Conservation (phyloP, 2,888 invertebrate genomes). For the Drosophila mettleri region DNA sequence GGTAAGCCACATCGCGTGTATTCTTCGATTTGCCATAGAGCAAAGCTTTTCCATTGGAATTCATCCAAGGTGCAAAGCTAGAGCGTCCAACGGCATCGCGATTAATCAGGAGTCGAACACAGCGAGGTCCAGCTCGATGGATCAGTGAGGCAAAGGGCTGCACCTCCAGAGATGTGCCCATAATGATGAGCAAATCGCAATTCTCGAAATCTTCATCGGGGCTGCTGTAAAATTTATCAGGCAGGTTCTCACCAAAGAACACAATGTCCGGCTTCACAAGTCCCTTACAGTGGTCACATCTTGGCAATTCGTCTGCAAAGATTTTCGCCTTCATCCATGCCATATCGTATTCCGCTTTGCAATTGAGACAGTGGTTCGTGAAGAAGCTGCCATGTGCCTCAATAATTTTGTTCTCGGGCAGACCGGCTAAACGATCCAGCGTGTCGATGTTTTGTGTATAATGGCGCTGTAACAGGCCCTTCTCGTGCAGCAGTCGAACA, state of each 20-base stretch:
- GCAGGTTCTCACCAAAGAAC: constrained; percentile 97
- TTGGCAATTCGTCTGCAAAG: constrained; percentile 90
- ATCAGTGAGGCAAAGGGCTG: constrained; percentile 97
- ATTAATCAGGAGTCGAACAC: constrained; percentile 94
- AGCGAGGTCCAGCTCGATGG: constrained; percentile 89
- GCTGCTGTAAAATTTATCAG: constrained; percentile 90
- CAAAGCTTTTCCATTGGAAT: constrained; percentile 86
- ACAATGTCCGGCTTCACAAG: constrained; percentile 98
- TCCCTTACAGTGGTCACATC: constrained; percentile 90
- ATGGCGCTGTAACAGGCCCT: constrained; percentile 90
- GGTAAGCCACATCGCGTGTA: constrained; percentile 90
- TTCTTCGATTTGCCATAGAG: constrained; percentile 88
- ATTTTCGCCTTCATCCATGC: constrained; percentile 95
- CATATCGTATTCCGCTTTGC: constrained; percentile 89
- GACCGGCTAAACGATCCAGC: constrained; percentile 93
- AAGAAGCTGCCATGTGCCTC: constrained; percentile 98
- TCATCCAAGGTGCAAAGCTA: constrained; percentile 74
- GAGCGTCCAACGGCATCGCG: constrained; percentile 90
- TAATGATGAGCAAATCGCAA: constrained; percentile 96
- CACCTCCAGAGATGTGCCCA: constrained; percentile 97
- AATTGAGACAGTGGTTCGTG: constrained; percentile 93
- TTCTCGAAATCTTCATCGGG: constrained; percentile 91
- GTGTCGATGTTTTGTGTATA: constrained; percentile 98
- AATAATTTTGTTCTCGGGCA: constrained; percentile 93
- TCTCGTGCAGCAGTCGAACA: constrained; percentile 92